Percentiles rank a stretch among this genome's conserved stretches.
phyloP scores from a whole-genome alignment of 2,113 vertebrate species.

The Epinephelus fuscoguttatus region DNA sequence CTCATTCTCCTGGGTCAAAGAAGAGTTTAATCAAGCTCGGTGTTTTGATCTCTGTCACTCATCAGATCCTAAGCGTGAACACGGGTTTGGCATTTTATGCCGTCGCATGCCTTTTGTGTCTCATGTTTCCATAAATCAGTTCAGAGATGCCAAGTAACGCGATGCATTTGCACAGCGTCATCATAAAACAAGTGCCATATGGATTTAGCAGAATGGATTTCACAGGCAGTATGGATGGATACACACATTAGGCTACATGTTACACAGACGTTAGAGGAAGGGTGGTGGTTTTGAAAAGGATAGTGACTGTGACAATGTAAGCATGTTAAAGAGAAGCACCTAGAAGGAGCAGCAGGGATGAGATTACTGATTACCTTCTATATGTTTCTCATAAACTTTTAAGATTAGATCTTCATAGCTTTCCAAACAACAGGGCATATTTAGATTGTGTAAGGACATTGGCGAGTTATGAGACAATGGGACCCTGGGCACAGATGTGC shows the following conservation, averaged over 20 bases:
- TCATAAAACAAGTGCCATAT: neutral
- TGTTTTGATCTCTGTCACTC: conserved; percentile 1
- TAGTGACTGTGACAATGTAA: conserved; percentile 8
- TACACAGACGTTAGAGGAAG: neutral
- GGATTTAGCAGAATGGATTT: conserved; percentile 18
- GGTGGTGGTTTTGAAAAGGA: neutral
- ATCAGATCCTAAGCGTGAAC: conserved; percentile 6
- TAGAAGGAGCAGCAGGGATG: neutral
- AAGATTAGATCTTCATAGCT: neutral
- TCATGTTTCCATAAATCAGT: conserved; percentile 18
- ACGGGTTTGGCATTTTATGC: conserved; percentile 17
- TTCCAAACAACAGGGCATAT: neutral
- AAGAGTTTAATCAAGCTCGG: neutral
- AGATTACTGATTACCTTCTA: neutral
- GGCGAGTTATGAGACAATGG: too few relatives aligned
- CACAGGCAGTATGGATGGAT: neutral
- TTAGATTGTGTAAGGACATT: neutral
- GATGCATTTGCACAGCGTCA: neutral
- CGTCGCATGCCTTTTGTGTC: neutral
- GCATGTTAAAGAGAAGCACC: neutral
- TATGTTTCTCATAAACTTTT: neutral
- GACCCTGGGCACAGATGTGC: too few relatives aligned
- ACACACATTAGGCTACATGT: neutral
- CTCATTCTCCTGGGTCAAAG: conserved; percentile 15
- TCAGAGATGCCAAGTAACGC: neutral